Evolutionary conservation across 2,797 vertebrate species (phyloP), one percentile per base, ranked within the genome.

Genomic region (Nyctibius grandis): DNA sequence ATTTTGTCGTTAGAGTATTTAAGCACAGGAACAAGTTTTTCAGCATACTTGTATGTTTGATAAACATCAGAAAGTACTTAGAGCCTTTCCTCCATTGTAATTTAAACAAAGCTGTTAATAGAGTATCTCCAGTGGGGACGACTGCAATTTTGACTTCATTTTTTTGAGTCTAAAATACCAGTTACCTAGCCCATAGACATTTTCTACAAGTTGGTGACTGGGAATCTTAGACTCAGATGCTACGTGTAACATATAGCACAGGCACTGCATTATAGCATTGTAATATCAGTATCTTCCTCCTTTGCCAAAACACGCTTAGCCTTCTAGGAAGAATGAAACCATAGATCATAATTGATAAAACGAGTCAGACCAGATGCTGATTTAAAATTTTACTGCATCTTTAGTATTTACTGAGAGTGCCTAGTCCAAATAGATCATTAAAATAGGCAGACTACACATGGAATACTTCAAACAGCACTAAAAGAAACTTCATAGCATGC

Each of bases 331-430:
- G 53, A 83, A 77, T 29, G 34, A 77, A 80, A 59, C 10, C 10
- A 11, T 57, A 1, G 0, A 25, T 42, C 50, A 19, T 44, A 67
- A 64, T 9, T 47, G 42, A 91, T 47, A 40, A 91, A 91, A 75
- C 9, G 33, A 36, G 25, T 80, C 61, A 88, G 56, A 74, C 53
- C 28, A 59, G 36, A 73, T 36, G 50, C 44, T 78, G 50, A 25
- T 78, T 84, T 70, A 68, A 78, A 77, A 48, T 59, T 88, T 85
- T 89, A 79, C 33, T 79, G 19, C 8, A 47, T 76, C 29, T 89
- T 93, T 90, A 91, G 53, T 54, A 28, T 86, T 59, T 67, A 79
- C 31, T 54, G 26, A 65, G 57, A 80, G 42, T 38, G 11, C 54
- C 34, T 56, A 34, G 18, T 82, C 29, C 50, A 75, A 38, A 73